Evolutionary conservation across 2,797 vertebrate genomes (phyloP).

Genomic region (Molossus alvarezi): DNA sequence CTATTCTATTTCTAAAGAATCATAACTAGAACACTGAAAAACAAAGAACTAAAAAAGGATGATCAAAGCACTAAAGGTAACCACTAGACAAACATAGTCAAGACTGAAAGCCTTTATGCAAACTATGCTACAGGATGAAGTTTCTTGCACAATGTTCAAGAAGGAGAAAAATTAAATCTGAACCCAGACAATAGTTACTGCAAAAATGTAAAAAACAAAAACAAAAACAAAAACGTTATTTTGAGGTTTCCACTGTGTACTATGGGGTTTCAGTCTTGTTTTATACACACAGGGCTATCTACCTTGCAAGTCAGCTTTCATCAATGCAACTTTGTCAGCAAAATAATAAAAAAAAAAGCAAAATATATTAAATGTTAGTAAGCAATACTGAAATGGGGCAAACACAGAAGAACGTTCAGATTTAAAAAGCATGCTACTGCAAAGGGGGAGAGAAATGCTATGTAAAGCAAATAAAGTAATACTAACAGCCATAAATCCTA

Average conservation of each 20-base stretch:
- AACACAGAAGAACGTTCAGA: slow-evolving; percentile 91
- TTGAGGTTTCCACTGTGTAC: slow-evolving; percentile 87
- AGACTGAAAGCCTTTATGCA: slow-evolving; percentile 93
- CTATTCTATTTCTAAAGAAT: slow-evolving; percentile 90
- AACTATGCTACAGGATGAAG: slow-evolving; percentile 85
- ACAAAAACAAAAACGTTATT: slow-evolving; percentile 81
- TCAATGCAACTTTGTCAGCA: slow-evolving; percentile 99
- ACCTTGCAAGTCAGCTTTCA: slow-evolving; percentile 99
- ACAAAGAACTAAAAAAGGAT: slow-evolving; percentile 86
- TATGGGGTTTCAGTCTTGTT: slow-evolving; percentile 93
- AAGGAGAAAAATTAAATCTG: slow-evolving; percentile 77
- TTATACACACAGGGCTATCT: slow-evolving; percentile 96
- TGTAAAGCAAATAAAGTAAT: slow-evolving; percentile 91
- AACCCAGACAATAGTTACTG: slow-evolving; percentile 78
- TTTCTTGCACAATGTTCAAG: slow-evolving; percentile 81
- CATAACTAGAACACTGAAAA: slow-evolving; percentile 88
- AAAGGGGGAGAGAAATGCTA: slow-evolving; percentile 90
- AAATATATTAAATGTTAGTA: slow-evolving; percentile 98
- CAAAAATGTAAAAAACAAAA: slow-evolving; percentile 83
- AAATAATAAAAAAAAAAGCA: slow-evolving; percentile 95
- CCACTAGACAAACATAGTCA: slow-evolving; percentile 90
- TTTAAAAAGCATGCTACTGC: slow-evolving; percentile 92
- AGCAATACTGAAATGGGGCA: slow-evolving; percentile 94
- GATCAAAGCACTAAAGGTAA: slow-evolving; percentile 90
- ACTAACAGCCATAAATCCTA: slow-evolving; percentile 91